Evolutionary conservation across 2,888 invertebrate genomes (phyloP).

Genomic region (Xylota sylvarum): DNA sequence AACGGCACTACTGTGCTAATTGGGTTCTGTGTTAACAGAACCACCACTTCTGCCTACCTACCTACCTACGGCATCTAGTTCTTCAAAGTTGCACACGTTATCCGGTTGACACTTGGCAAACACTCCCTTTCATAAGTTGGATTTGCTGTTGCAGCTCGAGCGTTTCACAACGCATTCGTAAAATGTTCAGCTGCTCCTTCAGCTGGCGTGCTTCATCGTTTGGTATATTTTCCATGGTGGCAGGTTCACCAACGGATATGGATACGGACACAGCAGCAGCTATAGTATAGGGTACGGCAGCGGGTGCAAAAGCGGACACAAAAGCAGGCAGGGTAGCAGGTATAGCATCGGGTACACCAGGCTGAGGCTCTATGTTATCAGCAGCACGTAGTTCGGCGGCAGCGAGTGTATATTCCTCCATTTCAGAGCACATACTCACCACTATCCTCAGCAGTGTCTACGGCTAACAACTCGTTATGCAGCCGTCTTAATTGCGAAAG

Average conservation of each 20-base stretch:
- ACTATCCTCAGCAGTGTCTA: no score
- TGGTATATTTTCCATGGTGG: not conserved
- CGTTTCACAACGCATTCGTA: conserved; percentile 16
- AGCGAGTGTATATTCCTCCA: no score
- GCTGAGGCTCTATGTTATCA: no score
- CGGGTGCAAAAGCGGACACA: not conserved
- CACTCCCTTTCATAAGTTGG: conserved; percentile 21
- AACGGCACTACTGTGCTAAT: no score
- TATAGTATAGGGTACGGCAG: not conserved
- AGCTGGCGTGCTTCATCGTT: conserved; percentile 14
- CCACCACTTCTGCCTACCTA: no score
- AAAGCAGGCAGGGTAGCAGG: no score
- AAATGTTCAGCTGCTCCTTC: conserved; percentile 15
- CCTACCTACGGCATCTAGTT: conserved; percentile 22
- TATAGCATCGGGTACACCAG: no score
- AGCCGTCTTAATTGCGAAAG: no score
- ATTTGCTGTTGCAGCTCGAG: conserved; percentile 21
- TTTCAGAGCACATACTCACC: no score
- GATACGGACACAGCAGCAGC: not conserved
- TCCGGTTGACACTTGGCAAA: conserved; percentile 6
- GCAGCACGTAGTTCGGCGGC: no score
- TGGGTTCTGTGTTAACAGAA: conserved; percentile 10
- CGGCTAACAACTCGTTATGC: no score
- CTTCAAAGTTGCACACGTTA: conserved; percentile 13
- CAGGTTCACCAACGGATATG: conserved; percentile 13